Conservation (phyloP, 2,888 invertebrate genomes). For the Phytoseiulus persimilis region DNA sequence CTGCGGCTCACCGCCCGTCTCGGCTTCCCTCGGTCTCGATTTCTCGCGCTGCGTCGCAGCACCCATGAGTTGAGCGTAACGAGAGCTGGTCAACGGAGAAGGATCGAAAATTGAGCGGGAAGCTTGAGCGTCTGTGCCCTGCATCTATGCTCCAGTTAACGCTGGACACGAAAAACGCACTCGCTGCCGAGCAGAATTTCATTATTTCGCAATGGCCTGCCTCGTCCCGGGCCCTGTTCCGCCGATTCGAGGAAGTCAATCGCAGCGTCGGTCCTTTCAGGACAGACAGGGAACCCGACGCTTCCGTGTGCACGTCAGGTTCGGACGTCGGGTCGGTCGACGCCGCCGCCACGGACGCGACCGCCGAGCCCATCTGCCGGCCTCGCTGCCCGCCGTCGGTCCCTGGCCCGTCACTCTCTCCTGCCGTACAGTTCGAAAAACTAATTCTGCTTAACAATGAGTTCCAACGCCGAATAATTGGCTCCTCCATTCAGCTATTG, state of each 20-base stretch:
- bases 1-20: no score
- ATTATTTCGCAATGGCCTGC: not conserved
- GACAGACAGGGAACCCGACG: not conserved
- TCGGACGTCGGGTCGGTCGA: not conserved
- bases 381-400: not conserved
- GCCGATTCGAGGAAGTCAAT: not conserved
- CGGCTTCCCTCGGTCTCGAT: no score
- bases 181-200: not conserved
- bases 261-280: not conserved
- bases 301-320: not conserved
- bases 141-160: not conserved
- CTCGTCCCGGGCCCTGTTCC: not conserved
- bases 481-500: not conserved
- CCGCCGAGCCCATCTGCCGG: not conserved
- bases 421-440: not conserved
- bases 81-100: no score
- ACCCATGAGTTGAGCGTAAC: no score
- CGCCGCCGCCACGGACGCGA: not conserved
- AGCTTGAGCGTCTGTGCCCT: not conserved
- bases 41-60: no score
- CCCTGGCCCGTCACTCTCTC: not conserved
- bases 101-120: not conserved
- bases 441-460: not conserved
- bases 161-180: not conserved
- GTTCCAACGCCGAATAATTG: not conserved